Evolutionary conservation across 2,113 vertebrate genomes (phyloP), one percentile per base, ranked within the genome.

Genomic region (Desmodus rotundus): DNA sequence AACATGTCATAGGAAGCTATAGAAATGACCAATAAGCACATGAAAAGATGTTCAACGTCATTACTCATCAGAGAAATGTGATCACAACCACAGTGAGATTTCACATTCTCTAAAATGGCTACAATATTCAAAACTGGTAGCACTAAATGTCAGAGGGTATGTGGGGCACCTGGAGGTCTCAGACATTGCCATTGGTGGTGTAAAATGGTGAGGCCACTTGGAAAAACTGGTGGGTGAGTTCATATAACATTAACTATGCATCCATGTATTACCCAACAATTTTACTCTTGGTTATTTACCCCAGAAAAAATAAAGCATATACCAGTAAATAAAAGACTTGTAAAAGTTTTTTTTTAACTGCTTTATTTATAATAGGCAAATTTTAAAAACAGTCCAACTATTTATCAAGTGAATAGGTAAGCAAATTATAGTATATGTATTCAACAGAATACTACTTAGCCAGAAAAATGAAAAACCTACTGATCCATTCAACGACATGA

Each of bases 261-360:
- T 24, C 63, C 85, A 36, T 41, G 50, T 56, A 43, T 43, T 68
- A 52, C 14, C 14, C 41, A 74, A 24, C 22, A 31, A 33, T 36
- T 94, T 76, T 68, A 52, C 15, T 78, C 78, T 26, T 28, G 70
- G 33, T 56, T 72, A 16, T 84, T 94, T 89, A n/a, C 10, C 38
- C 72, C 67, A 73, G 84, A 88, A 56, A 61, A 92, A 78, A 45
- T 26, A 70, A 63, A 80, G 38, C 8, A 78, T 54, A 78, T 63
- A 58, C 56, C 3, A 4, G 45, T 31, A 87, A 82, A 83, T 61
- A 20, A 85, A 80, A 80, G 19, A 73, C 50, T 78, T 50, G 16
- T 41, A 43, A 70, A 56, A 43, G 24, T 43, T 50, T 74, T 43
- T 70, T 81, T 87, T 61, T 72, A 65, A 50, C 2, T 56, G 47